phyloP scores from a whole-genome alignment of 2,797 vertebrate genomes.

The Gallirallus australis region DNA sequence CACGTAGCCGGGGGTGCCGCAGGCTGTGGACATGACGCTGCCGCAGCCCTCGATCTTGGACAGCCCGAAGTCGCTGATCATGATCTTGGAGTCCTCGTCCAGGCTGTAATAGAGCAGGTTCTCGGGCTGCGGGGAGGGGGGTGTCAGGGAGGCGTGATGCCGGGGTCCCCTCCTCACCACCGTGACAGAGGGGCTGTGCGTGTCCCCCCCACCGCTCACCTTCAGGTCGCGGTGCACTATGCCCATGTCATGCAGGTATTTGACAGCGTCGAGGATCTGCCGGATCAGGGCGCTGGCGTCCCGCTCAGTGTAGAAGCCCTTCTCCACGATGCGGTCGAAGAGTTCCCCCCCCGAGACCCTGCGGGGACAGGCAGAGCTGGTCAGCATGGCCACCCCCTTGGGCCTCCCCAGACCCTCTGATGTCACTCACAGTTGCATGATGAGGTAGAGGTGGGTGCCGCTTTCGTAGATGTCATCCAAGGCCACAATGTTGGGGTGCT shows the following conservation, averaged over 20 bases:
- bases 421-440: constrained; percentile 97
- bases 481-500: constrained; percentile 96
- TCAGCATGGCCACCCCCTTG: rapidly evolving
- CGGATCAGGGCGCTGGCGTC: constrained; percentile 95
- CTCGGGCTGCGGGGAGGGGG: constrained; percentile 84
- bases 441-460: constrained; percentile 95
- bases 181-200: rapidly evolving
- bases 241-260: constrained; percentile 96
- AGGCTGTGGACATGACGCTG: constrained; percentile 95
- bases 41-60: constrained; percentile 94
- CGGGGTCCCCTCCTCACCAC: not conserved
- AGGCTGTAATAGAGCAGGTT: constrained; percentile 97
- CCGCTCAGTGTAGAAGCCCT: constrained; percentile 97
- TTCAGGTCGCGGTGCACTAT: constrained; percentile 97
- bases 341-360: constrained; percentile 96
- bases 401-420: rapidly evolving
- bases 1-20: constrained; percentile 96
- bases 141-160: not conserved
- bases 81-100: constrained; percentile 98
- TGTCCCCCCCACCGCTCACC: constrained; percentile 73
- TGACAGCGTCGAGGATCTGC: constrained; percentile 95
- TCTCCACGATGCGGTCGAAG: constrained; percentile 97
- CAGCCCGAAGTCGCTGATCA: constrained; percentile 98
- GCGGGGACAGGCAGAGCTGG: rapidly evolving
- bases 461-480: constrained; percentile 98